phyloP scores from a whole-genome alignment of 2,113 vertebrate species.

The Cephalopholis sonnerati region DNA sequence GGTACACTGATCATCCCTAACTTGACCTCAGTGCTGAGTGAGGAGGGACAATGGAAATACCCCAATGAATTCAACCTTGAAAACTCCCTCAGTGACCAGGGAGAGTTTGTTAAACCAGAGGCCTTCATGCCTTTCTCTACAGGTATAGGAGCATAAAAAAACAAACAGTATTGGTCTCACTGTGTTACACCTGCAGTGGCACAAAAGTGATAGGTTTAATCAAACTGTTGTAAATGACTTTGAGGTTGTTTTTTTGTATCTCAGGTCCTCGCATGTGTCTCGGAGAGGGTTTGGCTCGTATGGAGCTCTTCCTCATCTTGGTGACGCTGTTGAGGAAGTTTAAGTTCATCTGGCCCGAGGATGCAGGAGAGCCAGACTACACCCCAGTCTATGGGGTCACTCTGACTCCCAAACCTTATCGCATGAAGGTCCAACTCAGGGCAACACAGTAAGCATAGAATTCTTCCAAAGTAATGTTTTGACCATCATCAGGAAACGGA shows the following conservation, averaged over 20 bases:
- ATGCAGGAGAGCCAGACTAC: slow-evolving; percentile 62
- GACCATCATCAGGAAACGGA: too few relatives aligned
- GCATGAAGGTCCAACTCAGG: slow-evolving; percentile 50
- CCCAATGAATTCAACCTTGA: slow-evolving; percentile 81
- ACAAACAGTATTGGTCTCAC: neutral
- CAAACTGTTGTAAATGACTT: neutral
- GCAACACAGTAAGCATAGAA: neutral
- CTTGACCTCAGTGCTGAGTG: slow-evolving; percentile 65
- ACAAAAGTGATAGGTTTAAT: neutral
- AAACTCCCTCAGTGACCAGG: slow-evolving; percentile 78
- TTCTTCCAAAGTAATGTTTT: neutral
- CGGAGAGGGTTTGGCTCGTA: slow-evolving; percentile 62
- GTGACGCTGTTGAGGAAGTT: slow-evolving; percentile 63
- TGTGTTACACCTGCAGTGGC: neutral
- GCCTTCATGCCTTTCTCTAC: slow-evolving; percentile 80
- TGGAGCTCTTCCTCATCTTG: slow-evolving; percentile 63
- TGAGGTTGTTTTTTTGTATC: neutral
- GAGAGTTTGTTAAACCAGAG: slow-evolving; percentile 78
- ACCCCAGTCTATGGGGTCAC: slow-evolving; percentile 57
- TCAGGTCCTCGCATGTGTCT: slow-evolving; percentile 68
- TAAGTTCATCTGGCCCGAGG: slow-evolving; percentile 67
- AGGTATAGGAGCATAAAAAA: slow-evolving; percentile 40
- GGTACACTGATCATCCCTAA: slow-evolving; percentile 75
- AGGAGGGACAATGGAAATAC: slow-evolving; percentile 82
- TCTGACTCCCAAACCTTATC: slow-evolving; percentile 63